phyloP scores from a whole-genome alignment of 2,797 vertebrate species.

The Moxostoma hubbsi region DNA sequence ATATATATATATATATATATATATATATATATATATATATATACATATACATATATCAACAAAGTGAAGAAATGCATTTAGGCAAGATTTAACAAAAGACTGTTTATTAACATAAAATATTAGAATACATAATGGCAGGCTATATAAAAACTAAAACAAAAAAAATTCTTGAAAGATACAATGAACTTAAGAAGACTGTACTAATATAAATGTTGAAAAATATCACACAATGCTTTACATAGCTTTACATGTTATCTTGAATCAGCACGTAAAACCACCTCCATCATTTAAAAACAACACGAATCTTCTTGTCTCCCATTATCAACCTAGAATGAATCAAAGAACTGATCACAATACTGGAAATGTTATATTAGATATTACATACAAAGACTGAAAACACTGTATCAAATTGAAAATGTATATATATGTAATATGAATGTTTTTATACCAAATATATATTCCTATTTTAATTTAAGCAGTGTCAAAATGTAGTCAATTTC shows the following conservation, averaged over 20 bases:
- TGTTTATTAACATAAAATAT: constrained; percentile 35
- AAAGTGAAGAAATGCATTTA: constrained; percentile 12
- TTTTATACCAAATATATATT: neutral
- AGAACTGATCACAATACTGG: constrained; percentile 3
- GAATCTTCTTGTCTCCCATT: constrained; percentile 72
- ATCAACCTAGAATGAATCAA: constrained; percentile 66
- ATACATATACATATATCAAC: too few species aligned
- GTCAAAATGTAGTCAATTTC: too few species aligned
- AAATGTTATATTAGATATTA: neutral
- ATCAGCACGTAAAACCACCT: neutral
- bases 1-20: too few species aligned
- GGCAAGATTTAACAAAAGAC: constrained; percentile 18
- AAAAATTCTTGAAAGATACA: constrained; percentile 8
- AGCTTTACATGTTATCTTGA: constrained; percentile 8
- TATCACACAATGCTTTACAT: constrained; percentile 29
- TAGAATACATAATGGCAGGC: neutral
- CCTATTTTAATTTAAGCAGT: neutral
- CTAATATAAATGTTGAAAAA: constrained; percentile 21
- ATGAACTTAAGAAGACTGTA: neutral
- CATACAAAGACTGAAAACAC: neutral
- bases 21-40: too few species aligned
- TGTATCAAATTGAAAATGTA: neutral
- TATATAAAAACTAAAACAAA: constrained; percentile 24
- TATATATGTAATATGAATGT: neutral
- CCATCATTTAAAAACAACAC: constrained; percentile 69